Evolutionary conservation across 2,797 vertebrate genomes (phyloP).

Genomic region (Glyptemys insculpta): DNA sequence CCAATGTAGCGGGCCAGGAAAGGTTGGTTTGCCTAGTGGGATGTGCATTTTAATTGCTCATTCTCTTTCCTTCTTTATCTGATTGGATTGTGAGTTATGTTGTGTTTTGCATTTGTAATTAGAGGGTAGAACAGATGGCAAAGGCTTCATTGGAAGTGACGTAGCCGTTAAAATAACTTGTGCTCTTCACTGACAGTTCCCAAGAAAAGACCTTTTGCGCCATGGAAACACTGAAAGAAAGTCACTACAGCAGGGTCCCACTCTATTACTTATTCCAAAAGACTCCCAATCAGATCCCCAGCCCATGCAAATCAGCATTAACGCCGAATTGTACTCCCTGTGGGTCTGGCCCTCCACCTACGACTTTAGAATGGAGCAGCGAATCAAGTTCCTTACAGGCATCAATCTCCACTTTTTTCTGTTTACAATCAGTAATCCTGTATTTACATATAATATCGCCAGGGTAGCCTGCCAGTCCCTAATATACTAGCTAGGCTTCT

Average conservation of each 20-base stretch:
- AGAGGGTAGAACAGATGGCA: constrained; percentile 68
- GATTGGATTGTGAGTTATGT: constrained; percentile 73
- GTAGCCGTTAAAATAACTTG: constrained; percentile 2
- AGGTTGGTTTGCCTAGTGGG: constrained; percentile 50
- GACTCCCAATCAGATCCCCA: not conserved
- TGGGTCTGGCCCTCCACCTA: not conserved
- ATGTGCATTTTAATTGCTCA: constrained; percentile 73
- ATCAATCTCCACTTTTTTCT: constrained; percentile 6
- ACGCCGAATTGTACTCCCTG: not conserved
- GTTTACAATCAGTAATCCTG: constrained; percentile 16
- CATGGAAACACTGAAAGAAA: not conserved
- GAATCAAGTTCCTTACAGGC: not conserved
- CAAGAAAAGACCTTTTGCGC: not conserved
- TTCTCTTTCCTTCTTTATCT: constrained; percentile 61
- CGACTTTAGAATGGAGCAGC: not conserved
- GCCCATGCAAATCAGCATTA: not conserved
- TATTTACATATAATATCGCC: not conserved
- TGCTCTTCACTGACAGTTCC: not conserved
- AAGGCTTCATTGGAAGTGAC: constrained; percentile 55
- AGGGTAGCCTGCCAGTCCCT: not conserved
- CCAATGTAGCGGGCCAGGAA: not conserved
- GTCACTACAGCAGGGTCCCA: not conserved
- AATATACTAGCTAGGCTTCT: not conserved
- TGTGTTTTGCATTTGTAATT: constrained; percentile 74
- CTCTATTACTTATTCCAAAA: not conserved